phyloP scores from a whole-genome alignment of 2,113 vertebrate species.

The Planiliza haematocheilus region DNA sequence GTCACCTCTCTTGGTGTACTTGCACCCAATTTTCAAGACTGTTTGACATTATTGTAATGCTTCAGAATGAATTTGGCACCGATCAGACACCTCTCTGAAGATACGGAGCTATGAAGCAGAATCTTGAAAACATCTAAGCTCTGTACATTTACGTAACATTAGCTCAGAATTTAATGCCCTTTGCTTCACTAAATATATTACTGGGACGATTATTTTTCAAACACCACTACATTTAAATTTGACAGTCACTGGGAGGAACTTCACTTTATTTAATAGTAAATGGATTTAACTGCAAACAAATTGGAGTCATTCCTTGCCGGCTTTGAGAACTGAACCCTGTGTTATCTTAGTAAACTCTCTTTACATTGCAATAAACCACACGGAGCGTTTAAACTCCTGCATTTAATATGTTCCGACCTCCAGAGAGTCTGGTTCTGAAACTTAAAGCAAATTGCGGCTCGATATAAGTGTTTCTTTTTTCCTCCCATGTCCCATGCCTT shows the following conservation, averaged over 20 bases:
- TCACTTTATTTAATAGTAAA: conserved; percentile 35
- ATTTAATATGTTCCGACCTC: conserved; percentile 65
- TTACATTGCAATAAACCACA: conserved; percentile 68
- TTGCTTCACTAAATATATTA: conserved; percentile 15
- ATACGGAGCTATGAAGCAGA: neutral
- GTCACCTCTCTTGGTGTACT: neutral
- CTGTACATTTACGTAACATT: neutral
- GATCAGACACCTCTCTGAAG: neutral
- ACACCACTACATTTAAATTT: conserved; percentile 33
- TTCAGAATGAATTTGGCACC: neutral
- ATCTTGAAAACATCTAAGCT: neutral
- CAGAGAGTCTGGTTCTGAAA: conserved; percentile 70
- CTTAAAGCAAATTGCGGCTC: conserved; percentile 71
- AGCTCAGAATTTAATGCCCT: conserved; percentile 1
- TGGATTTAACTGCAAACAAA: conserved; percentile 49
- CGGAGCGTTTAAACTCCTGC: conserved; percentile 50
- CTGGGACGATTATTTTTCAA: conserved; percentile 2
- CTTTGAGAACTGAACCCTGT: conserved; percentile 46
- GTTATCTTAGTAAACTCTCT: conserved; percentile 60
- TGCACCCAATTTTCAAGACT: neutral
- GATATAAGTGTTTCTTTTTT: conserved; percentile 67
- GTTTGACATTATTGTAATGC: neutral
- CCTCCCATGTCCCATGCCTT: conserved; percentile 50
- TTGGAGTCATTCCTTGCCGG: conserved; percentile 25
- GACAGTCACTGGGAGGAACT: conserved; percentile 25